Percentiles rank a stretch among this genome's conserved stretches.
Conservation (phyloP, 2,888 invertebrate species). For the Watsonalla cultraria region DNA sequence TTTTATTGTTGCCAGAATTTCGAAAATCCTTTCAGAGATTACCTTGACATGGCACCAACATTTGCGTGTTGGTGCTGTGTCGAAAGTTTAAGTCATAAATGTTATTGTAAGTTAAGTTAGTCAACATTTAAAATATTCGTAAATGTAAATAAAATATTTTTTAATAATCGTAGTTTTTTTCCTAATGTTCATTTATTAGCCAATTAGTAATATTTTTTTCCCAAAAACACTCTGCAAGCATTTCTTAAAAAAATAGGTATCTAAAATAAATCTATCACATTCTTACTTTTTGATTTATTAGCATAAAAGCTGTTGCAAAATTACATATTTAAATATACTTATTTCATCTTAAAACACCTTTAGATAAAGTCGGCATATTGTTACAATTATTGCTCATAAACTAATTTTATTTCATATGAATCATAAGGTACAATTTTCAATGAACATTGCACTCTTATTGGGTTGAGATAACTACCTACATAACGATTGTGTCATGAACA, state of each 20-base stretch:
- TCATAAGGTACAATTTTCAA: neutral
- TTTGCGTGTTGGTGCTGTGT: conserved; percentile 52
- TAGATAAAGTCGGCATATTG: neutral
- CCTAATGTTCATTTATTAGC: neutral
- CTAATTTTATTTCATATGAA: neutral
- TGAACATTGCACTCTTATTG: neutral
- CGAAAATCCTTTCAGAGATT: conserved; percentile 34
- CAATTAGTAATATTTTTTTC: too few species aligned
- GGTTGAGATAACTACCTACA: neutral
- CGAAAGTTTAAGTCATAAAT: conserved; percentile 67
- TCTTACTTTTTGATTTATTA: too few species aligned
- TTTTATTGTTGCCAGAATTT: conserved; percentile 54
- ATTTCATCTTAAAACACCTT: too few species aligned
- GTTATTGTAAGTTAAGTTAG: conserved; percentile 45
- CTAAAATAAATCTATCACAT: too few species aligned
- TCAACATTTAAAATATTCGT: conserved; percentile 34
- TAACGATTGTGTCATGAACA: neutral
- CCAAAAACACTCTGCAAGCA: too few species aligned
- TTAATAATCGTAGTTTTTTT: conserved; percentile 16
- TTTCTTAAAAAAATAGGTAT: too few species aligned
- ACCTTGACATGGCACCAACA: conserved; percentile 60
- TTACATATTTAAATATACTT: too few species aligned
- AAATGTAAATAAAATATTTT: conserved; percentile 59
- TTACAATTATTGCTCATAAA: neutral
- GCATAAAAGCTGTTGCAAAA: too few species aligned